A percentile compares a stretch with the other conserved stretches of the same genome.
Evolutionary conservation across 2,797 vertebrate genomes (phyloP).

Genomic region (Siniperca undulata): DNA sequence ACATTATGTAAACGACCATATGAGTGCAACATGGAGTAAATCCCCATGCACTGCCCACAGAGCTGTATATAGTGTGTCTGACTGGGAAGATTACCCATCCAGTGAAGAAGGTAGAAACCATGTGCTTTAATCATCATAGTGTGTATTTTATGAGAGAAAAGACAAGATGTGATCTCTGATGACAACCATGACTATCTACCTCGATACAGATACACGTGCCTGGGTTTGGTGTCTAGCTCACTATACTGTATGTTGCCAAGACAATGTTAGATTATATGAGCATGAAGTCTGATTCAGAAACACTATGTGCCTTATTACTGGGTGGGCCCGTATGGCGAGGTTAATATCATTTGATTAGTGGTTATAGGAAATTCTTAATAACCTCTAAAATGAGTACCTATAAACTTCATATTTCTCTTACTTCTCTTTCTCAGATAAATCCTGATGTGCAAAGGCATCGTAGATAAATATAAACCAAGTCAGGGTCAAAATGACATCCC

Average conservation of each 20-base stretch:
- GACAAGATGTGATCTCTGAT: constrained; percentile 56
- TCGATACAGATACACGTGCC: constrained; percentile 55
- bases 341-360: constrained; percentile 7
- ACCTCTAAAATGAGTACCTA: background rate
- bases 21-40: constrained; percentile 42
- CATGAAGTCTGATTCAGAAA: constrained; percentile 39
- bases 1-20: constrained; percentile 32
- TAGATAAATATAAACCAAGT: constrained; percentile 47
- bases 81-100: constrained; percentile 47
- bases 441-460: constrained; percentile 2
- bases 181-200: constrained; percentile 75
- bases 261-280: constrained; percentile 49
- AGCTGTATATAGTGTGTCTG: constrained; percentile 18
- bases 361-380: constrained; percentile 20
- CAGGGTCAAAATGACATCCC: constrained; percentile 56
- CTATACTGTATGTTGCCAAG: constrained; percentile 40
- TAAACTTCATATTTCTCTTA: background rate
- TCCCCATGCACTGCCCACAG: constrained; percentile 26
- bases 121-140: constrained; percentile 50
- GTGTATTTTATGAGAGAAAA: constrained; percentile 45
- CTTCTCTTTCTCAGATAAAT: constrained; percentile 19
- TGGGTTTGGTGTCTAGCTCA: constrained; percentile 50
- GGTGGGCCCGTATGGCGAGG: background rate
- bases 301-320: constrained; percentile 25
- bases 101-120: constrained; percentile 38